Percentiles rank a stretch among this genome's conserved stretches.
These are phyloP conservation scores for Accipiter cooperii DNA, from an alignment of 2,113 vertebrate genomes.

Conservation along the genomic window DNA sequence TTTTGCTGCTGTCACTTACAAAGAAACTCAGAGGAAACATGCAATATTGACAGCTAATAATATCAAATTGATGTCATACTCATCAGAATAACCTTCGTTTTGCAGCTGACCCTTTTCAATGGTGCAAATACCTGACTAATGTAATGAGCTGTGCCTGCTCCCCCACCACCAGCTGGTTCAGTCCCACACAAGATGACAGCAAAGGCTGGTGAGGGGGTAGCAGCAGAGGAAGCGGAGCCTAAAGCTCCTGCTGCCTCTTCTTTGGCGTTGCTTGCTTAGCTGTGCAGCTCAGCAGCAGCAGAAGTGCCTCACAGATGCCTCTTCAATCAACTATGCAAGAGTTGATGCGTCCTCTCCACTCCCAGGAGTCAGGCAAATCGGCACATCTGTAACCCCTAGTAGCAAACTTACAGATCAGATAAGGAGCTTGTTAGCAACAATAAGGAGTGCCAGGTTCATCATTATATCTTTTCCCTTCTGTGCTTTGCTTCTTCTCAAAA, in stretches of 20 bases:
- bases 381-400: not conserved
- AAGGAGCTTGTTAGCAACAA: not conserved
- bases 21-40: not conserved
- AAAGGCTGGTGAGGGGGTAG: conserved; percentile 21
- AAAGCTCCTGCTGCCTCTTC: not conserved
- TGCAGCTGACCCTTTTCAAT: not conserved
- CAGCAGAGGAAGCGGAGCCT: not conserved
- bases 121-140: not conserved
- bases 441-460: not conserved
- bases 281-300: not conserved
- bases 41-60: not conserved
- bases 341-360: not conserved
- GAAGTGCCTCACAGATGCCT: not conserved
- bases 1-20: not conserved
- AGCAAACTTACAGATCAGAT: not conserved
- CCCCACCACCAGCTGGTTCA: not conserved
- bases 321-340: not conserved
- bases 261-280: not conserved
- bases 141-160: not conserved
- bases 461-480: not conserved
- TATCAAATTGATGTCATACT: not conserved
- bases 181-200: conserved; percentile 28
- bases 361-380: not conserved
- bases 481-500: not conserved
- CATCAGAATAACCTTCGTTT: not conserved